These are phyloP conservation scores for Ceyx cyanopectus DNA, from an alignment of 2,113 vertebrate genomes.

Conservation along the genomic window DNA sequence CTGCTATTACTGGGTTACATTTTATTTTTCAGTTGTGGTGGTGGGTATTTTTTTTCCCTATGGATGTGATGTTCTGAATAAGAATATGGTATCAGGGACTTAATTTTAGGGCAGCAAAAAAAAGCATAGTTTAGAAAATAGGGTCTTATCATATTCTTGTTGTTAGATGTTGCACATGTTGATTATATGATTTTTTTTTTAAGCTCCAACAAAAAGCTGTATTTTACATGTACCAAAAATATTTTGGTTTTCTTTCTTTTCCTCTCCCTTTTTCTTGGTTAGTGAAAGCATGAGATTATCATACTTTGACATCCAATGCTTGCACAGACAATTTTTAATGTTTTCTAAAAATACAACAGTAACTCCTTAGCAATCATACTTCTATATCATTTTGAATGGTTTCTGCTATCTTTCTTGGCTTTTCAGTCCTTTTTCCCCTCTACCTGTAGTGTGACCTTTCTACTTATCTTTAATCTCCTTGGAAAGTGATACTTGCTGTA, in stretches of 20 bases:
- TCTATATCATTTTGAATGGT: background rate
- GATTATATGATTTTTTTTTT: background rate
- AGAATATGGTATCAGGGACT: background rate
- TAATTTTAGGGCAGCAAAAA: background rate
- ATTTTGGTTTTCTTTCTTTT: background rate
- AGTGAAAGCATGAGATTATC: background rate
- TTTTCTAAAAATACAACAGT: constrained; percentile 18
- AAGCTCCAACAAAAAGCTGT: background rate
- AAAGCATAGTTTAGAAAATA: background rate
- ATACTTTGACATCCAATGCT: background rate
- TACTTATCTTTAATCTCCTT: constrained; percentile 71
- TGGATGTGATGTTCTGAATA: background rate
- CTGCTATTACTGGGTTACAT: background rate
- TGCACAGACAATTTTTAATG: constrained; percentile 12
- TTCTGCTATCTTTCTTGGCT: constrained; percentile 30
- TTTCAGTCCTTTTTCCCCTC: constrained; percentile 28
- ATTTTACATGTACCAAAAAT: constrained; percentile 5
- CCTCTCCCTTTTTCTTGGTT: constrained; percentile 15
- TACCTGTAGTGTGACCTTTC: constrained; percentile 64
- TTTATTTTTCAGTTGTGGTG: constrained; percentile 5
- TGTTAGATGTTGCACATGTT: background rate
- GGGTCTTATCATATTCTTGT: background rate
- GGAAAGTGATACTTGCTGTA: constrained; percentile 68
- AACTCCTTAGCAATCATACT: background rate
- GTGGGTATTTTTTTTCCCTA: background rate